Percentiles rank a stretch among this genome's conserved stretches.
phyloP scores from a whole-genome alignment of 1,140 invertebrate genomes.

The Bombus difficillimus region DNA sequence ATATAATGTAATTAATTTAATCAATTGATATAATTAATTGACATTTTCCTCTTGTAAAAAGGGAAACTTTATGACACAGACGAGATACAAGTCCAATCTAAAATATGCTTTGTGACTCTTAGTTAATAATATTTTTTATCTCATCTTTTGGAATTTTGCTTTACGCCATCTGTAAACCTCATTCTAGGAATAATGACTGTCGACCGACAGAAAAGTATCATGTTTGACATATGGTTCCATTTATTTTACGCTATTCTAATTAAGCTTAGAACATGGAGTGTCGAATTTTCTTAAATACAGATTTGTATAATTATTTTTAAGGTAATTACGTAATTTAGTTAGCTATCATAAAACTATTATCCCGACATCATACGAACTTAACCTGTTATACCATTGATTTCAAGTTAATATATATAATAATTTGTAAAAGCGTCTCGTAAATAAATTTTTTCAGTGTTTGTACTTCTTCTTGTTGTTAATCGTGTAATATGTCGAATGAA shows the following conservation, averaged over 20 bases:
- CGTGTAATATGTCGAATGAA: not conserved
- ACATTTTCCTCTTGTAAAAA: too few relatives aligned
- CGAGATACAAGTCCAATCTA: too few relatives aligned
- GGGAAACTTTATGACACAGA: too few relatives aligned
- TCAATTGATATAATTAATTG: too few relatives aligned
- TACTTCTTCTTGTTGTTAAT: not conserved
- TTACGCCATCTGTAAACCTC: constrained; percentile 21
- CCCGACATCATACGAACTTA: not conserved
- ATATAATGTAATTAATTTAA: too few relatives aligned
- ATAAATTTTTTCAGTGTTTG: not conserved
- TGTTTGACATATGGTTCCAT: constrained; percentile 64
- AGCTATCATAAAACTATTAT: not conserved
- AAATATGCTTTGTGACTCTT: not conserved
- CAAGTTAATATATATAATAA: not conserved
- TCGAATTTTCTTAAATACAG: constrained; percentile 40
- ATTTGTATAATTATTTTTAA: constrained; percentile 56
- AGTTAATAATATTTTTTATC: not conserved
- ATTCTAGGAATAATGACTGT: constrained; percentile 33
- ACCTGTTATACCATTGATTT: not conserved
- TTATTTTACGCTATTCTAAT: constrained; percentile 36
- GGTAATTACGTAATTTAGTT: constrained; percentile 46
- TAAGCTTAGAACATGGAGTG: constrained; percentile 44
- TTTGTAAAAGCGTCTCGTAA: not conserved
- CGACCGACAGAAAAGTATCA: constrained; percentile 42
- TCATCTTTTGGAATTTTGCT: not conserved